Evolutionary conservation across 2,113 vertebrate species (phyloP), one percentile per base, ranked within the genome.

Genomic region (Nibea coibor): DNA sequence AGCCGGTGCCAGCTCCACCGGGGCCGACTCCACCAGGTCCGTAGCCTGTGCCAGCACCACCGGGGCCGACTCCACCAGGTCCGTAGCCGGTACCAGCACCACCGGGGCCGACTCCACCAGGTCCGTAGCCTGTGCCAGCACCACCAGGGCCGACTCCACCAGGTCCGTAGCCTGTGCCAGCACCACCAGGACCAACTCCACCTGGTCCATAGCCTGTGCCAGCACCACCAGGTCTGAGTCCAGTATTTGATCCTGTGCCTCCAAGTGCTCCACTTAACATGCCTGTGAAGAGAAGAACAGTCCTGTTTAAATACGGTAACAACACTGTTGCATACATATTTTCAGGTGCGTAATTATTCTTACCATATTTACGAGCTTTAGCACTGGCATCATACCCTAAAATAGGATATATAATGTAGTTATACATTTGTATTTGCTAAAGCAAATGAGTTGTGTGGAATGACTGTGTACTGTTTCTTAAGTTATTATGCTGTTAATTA

Each of bases 281-380:
- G 5, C 89, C 92, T 93, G 6, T 45, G 70, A 50, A 14, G 4
- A 75, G 10, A 58, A 78, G 10, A 79, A 53, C 1, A 35, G 1
- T 31, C 22, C 5, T 19, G 2, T 62, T 79, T 64, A 63, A 59
- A 51, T 47, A 74, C 7, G 19, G 20, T 56, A 43, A 28, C 31
- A 9, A 16, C 9, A 10, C 2, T 48, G 4, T 47, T 47, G 3
- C 4, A 43, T 20, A 31, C 5, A 69, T 0, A 28, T 48, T 56
- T 56, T 47, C 1, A 45, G 10, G 66, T 2, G 35, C 35, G 8
- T 5, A 16, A 57, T n/a, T 20, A 3, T 76, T 68, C 80, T 86
- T 85, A 93, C 92, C 92, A 82, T 93, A 93, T 93, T 93, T 93
- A 63, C 89, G 92, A 67, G 92, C 91, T 87, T 93, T 93, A 31